Evolutionary conservation across 2,113 vertebrate species (phyloP), one percentile per base, ranked within the genome.

Genomic region (Oenanthe melanoleuca): DNA sequence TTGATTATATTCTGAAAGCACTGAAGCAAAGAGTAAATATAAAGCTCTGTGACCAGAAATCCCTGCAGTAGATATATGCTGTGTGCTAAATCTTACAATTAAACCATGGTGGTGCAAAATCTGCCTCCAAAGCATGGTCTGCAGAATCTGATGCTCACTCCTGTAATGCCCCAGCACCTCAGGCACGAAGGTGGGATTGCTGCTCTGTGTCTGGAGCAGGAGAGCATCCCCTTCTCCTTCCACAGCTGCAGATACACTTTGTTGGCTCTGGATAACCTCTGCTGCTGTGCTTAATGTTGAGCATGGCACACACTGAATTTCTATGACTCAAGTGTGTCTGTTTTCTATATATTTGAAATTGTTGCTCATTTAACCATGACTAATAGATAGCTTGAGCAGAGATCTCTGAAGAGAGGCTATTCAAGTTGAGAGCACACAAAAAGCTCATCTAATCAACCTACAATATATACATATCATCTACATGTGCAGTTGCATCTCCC

Each of bases 1-100:
- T 91, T 95, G 92, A 90, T 96, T 88, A 84, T 84, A 80, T 96
- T 95, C 92, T 77, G 82, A 86, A 95, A 63, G 73, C 72, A 64
- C 71, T 80, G 92, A 94, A 96, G 93, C 94, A 88, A 86, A 92
- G 92, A 93, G 88, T 93, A 97, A 97, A 96, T 96, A 95, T 83
- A 83, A 88, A 95, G 94, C 92, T 94, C 85, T 86, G 94, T 92
- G 92, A 67, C 79, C 79, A 96, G 67, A 96, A 96, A 94, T 96
- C 95, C 88, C 95, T 64, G 60, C 75, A 92, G 89, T 85, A 83
- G 81, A 60, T 70, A 93, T 5, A 31, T 45, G 13, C 64, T 65
- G 13, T 45, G 81, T 92, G 49, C 77, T 86, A 56, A 92, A 66
- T 74, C 70, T 63, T 64, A 56, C 61, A 88, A 45, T 93, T 85